These are phyloP conservation scores for Ceratitis capitata DNA, from an alignment of 1,140 invertebrate species.

Conservation along the genomic window DNA sequence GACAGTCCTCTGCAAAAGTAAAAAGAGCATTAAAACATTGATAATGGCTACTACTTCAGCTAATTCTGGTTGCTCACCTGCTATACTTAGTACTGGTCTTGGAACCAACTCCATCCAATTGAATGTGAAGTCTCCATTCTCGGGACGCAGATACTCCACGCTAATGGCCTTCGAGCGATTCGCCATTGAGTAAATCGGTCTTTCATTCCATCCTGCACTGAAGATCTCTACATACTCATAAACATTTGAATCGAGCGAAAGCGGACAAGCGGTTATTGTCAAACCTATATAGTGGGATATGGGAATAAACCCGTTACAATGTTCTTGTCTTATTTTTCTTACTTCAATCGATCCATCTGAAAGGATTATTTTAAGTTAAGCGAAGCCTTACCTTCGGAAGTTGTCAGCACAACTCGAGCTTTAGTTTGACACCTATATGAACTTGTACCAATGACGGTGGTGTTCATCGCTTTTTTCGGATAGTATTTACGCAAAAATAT, in stretches of 20 bases:
- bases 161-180: constrained; percentile 74
- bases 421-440: constrained; percentile 61
- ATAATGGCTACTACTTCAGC: too few species aligned
- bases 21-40: neutral
- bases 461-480: constrained; percentile 56
- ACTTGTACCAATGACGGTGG: constrained; percentile 50
- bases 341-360: too few species aligned
- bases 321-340: too few species aligned
- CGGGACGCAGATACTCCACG: constrained; percentile 80
- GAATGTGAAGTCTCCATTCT: constrained; percentile 77
- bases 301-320: too few species aligned
- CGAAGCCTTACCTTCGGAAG: constrained; percentile 61
- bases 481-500: constrained; percentile 63
- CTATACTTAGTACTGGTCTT: constrained; percentile 67
- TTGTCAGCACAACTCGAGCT: constrained; percentile 59
- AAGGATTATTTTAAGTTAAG: too few species aligned
- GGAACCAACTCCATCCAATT: constrained; percentile 85
- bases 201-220: constrained; percentile 81
- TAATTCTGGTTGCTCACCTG: constrained; percentile 48
- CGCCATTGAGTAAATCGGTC: constrained; percentile 58
- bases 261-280: constrained; percentile 61
- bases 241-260: constrained; percentile 57
- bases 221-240: constrained; percentile 74
- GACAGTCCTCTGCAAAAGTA: constrained; percentile 72
- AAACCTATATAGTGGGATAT: constrained; percentile 48